Evolutionary conservation across 2,113 vertebrate species (phyloP).

Genomic region (Calypte anna): DNA sequence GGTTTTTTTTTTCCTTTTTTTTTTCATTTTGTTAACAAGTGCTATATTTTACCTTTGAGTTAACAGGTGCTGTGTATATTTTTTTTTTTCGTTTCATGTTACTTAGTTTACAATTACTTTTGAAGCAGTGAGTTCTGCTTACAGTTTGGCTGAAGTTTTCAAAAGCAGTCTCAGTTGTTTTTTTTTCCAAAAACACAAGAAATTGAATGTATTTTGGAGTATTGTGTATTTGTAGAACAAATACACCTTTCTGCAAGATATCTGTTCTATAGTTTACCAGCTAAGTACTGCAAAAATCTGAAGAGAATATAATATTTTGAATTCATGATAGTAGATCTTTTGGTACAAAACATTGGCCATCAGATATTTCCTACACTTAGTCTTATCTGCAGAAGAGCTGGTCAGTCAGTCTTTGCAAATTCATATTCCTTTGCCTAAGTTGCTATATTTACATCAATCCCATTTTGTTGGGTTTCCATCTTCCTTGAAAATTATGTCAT

Average conservation of each 20-base stretch:
- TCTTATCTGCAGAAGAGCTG: background rate
- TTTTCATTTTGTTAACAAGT: background rate
- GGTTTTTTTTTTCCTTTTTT: background rate
- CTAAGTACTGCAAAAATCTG: background rate
- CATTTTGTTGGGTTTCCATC: background rate
- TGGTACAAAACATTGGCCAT: background rate
- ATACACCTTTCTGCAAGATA: background rate
- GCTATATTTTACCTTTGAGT: background rate
- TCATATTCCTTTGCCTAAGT: background rate
- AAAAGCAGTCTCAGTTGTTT: background rate
- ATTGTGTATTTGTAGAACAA: background rate
- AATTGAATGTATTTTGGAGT: background rate
- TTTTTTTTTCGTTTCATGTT: background rate
- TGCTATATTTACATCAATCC: conserved; percentile 14
- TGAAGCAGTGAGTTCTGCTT: background rate
- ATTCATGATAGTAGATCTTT: background rate
- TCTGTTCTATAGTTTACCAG: background rate
- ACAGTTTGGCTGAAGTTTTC: background rate
- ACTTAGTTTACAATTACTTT: background rate
- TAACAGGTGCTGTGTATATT: background rate
- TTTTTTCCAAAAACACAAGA: background rate
- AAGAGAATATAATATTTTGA: background rate
- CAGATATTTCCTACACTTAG: background rate
- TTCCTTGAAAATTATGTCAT: conserved; percentile 37
- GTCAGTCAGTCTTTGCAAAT: conserved; percentile 8